A percentile compares a stretch with the other conserved stretches of the same genome.
These are phyloP conservation scores for Sporophila hypoxantha DNA, from an alignment of 2,113 vertebrate genomes.

Conservation along the genomic window DNA sequence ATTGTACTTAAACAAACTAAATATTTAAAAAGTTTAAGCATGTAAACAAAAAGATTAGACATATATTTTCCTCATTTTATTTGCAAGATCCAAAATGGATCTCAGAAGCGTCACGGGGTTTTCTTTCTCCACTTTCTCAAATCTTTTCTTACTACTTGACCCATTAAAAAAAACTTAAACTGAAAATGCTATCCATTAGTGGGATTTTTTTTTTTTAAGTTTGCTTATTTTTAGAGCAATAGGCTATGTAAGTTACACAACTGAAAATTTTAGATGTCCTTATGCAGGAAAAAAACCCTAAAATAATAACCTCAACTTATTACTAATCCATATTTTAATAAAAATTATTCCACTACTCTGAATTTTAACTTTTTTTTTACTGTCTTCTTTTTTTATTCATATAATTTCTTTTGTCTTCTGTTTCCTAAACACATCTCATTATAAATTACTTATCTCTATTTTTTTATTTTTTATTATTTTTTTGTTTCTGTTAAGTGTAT, in stretches of 20 bases:
- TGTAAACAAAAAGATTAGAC: not conserved
- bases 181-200: not conserved
- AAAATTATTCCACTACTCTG: not conserved
- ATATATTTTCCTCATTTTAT: not conserved
- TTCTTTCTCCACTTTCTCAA: not conserved
- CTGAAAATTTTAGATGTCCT: not conserved
- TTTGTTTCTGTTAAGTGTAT: not conserved
- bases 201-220: not conserved
- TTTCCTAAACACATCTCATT: not conserved
- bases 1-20: not conserved
- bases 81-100: not conserved
- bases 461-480: not conserved
- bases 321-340: not conserved
- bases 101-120: rapidly evolving
- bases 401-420: not conserved
- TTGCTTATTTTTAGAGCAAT: not conserved
- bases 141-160: not conserved
- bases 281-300: rapidly evolving
- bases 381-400: not conserved
- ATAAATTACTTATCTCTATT: not conserved
- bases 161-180: not conserved
- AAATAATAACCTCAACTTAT: not conserved
- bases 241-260: not conserved
- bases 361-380: not conserved
- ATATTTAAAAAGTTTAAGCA: not conserved